Base-by-base conservation (phyloP, 2,888 invertebrate species). In the Lottia gigantea region DNA sequence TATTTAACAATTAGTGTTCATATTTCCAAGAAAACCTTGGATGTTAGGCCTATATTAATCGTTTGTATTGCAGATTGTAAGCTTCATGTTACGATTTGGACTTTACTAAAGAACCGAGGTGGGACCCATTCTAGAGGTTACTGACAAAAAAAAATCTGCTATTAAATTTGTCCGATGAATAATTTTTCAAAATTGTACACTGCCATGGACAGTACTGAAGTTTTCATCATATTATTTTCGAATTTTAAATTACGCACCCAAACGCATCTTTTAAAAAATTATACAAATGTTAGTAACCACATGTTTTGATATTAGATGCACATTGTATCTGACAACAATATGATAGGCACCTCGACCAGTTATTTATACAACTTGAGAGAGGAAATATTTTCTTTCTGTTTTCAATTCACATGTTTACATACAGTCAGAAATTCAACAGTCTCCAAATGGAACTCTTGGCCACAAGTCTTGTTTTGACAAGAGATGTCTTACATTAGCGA, bases 321-420 rank as follows among this genome's bases (percentile, higher is more conserved):
- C 55, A 23, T 55, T 55, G 55, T 55, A 55, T 23, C 55, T 14
- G 23, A 55, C 55, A 55, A 55, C 55, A 55, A 55, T 55, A 55
- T 55, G 55, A 55, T 55, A 55, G 55, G 55, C 23, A 55, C 55
- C 55, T 40, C 19, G 19, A 55, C 55, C 23, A 55, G 55, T 55
- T 55, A 55, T 55, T 55, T 55, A 55, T 55, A 19, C 55, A 55
- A 55, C n/a, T 55, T 55, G 55, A 55, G 55, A 55, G 55, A 55
- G 55, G 55, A 55, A 55, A 55, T 55, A 55, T 55, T 55, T 55
- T 55, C 55, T 55, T 55, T 55, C 55, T 55, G 23, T 55, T 55
- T 19, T 40, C 19, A 23, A 55, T 55, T 23, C 55, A 55, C 55
- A 55, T 55, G 55, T 55, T 55, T 55, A 55, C 55, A 55, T 23